Percentiles rank a stretch among this genome's conserved stretches.
Conservation (phyloP, 2,797 vertebrate species). For the Ciconia nigra region DNA sequence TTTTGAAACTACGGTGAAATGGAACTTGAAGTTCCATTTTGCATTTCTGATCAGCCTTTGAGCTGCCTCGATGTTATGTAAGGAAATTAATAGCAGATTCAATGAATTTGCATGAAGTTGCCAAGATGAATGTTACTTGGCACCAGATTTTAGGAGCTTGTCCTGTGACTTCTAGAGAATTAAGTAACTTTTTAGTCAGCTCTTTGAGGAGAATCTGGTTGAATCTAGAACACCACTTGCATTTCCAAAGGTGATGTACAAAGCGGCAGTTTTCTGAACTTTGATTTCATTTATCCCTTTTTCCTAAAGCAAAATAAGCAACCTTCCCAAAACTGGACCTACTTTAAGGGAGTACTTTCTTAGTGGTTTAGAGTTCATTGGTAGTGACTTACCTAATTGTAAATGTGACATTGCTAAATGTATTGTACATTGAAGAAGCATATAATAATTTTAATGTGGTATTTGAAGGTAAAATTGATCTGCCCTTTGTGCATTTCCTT, state of each 20-base stretch:
- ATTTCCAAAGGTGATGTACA: not conserved
- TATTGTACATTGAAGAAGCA: not conserved
- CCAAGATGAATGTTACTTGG: not conserved
- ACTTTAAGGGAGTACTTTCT: not conserved
- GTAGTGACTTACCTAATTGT: not conserved
- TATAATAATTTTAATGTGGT: not conserved
- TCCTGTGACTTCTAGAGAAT: not conserved
- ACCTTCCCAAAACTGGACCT: not conserved
- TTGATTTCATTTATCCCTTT: not conserved
- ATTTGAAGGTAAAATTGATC: not conserved
- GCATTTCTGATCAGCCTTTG: not conserved
- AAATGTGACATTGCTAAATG: not conserved
- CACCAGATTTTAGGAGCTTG: not conserved
- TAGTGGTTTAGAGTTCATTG: not conserved
- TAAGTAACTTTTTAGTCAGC: not conserved
- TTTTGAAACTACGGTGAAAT: not conserved
- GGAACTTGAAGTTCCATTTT: not conserved
- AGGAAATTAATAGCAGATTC: not conserved
- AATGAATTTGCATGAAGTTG: not conserved
- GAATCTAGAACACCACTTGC: constrained; percentile 17
- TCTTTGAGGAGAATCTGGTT: constrained; percentile 2
- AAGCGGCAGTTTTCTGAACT: not conserved
- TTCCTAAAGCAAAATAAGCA: not conserved
- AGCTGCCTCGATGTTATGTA: not conserved
- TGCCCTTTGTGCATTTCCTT: constrained; percentile 44